A percentile compares a stretch with the other conserved stretches of the same genome.
phyloP scores from a whole-genome alignment of 2,113 vertebrate species.

The Percopsis transmontana region DNA sequence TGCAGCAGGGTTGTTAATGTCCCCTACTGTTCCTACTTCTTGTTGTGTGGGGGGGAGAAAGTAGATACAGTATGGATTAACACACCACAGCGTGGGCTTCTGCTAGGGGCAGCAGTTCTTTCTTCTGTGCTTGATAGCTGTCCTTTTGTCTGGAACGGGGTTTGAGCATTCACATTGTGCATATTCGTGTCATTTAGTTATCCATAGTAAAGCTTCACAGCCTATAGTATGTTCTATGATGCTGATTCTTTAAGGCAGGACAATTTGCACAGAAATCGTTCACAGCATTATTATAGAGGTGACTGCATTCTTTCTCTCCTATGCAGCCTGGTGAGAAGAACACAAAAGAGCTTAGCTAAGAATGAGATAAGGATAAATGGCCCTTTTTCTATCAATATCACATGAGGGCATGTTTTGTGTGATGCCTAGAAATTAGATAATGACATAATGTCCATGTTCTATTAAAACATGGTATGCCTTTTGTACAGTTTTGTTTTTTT shows the following conservation, averaged over 20 bases:
- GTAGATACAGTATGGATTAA: conserved; percentile 27
- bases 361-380: too few species aligned
- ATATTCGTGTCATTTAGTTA: neutral
- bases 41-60: neutral
- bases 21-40: conserved; percentile 13
- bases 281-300: neutral
- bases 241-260: neutral
- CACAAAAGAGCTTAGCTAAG: neutral
- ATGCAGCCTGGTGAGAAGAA: neutral
- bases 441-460: too few species aligned
- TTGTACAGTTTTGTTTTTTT: too few species aligned
- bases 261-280: neutral
- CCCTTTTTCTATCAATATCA: too few species aligned
- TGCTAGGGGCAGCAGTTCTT: neutral
- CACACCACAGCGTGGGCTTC: neutral
- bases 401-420: too few species aligned
- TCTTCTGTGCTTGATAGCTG: conserved; percentile 6
- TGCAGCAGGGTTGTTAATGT: too few species aligned
- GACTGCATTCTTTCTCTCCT: neutral
- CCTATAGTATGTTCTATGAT: too few species aligned
- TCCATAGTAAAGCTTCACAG: neutral
- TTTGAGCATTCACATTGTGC: neutral
- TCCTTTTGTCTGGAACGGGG: conserved; percentile 17
- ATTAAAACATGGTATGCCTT: neutral
- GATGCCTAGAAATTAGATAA: too few species aligned